Conservation (phyloP, 2,113 vertebrate species). For the Elephantulus edwardii region DNA sequence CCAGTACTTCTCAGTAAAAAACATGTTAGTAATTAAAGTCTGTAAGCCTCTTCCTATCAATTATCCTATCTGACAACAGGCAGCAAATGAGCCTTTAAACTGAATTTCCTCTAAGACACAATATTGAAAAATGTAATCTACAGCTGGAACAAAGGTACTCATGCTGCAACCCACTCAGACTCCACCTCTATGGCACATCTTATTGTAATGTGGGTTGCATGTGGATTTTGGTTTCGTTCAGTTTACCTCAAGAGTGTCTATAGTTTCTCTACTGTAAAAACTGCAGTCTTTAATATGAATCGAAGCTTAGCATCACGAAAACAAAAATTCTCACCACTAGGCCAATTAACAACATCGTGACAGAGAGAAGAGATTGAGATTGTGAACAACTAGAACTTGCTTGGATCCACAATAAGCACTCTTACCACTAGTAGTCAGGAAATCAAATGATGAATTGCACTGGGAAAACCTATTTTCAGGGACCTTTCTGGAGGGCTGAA, state of each 20-base stretch:
- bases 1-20: not conserved
- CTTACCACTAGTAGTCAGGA: too few relatives aligned
- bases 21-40: slow-evolving; percentile 4
- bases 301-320: too few relatives aligned
- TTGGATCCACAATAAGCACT: too few relatives aligned
- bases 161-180: not conserved
- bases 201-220: rapidly evolving
- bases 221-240: not conserved
- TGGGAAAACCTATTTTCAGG: too few relatives aligned
- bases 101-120: not conserved
- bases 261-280: not conserved
- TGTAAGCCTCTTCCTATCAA: not conserved
- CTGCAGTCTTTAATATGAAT: too few relatives aligned
- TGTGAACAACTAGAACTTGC: too few relatives aligned
- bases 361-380: too few relatives aligned
- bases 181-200: not conserved
- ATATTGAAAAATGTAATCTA: not conserved
- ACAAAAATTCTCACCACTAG: too few relatives aligned
- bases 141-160: not conserved
- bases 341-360: too few relatives aligned
- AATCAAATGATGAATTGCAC: too few relatives aligned
- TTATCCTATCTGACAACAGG: slow-evolving; percentile 11
- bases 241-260: not conserved
- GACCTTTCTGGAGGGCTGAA: too few relatives aligned
- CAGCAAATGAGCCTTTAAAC: not conserved